Evolutionary conservation across 2,113 vertebrate genomes (phyloP).

Genomic region (Turdus rufiventris): DNA sequence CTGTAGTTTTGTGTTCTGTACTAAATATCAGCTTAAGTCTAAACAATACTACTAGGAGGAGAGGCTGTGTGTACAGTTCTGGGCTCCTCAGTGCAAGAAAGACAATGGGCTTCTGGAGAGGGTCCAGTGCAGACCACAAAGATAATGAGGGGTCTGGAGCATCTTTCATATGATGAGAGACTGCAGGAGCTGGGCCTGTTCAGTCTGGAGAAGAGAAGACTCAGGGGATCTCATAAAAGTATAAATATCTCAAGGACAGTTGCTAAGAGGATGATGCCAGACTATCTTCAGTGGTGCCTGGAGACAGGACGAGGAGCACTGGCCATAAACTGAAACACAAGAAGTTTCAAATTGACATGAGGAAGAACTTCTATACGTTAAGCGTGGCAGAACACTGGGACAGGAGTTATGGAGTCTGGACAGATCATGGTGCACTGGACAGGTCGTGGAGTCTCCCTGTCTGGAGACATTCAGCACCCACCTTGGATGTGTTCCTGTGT

Average conservation of each 20-base stretch:
- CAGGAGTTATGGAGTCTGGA: no score
- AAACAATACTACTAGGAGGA: not conserved
- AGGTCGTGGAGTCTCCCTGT: rapidly evolving
- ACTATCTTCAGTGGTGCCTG: not conserved
- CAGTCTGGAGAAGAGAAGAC: not conserved
- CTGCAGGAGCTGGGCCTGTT: not conserved
- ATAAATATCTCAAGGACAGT: not conserved
- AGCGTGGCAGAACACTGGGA: not conserved
- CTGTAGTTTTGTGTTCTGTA: not conserved
- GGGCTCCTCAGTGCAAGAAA: not conserved
- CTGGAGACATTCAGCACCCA: not conserved
- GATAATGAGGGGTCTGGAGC: not conserved
- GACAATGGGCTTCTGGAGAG: not conserved
- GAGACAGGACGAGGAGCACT: rapidly evolving
- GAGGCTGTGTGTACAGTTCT: not conserved
- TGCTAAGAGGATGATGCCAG: not conserved
- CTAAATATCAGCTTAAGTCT: not conserved
- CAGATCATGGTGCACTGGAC: not conserved
- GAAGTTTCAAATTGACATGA: not conserved
- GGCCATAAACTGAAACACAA: not conserved
- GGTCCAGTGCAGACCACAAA: not conserved
- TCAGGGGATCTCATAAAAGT: not conserved
- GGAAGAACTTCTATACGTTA: not conserved
- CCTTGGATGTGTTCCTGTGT: not conserved
- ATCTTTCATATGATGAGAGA: not conserved